Evolutionary conservation across 2,113 vertebrate genomes (phyloP).

Genomic region (Ochotona curzoniae): DNA sequence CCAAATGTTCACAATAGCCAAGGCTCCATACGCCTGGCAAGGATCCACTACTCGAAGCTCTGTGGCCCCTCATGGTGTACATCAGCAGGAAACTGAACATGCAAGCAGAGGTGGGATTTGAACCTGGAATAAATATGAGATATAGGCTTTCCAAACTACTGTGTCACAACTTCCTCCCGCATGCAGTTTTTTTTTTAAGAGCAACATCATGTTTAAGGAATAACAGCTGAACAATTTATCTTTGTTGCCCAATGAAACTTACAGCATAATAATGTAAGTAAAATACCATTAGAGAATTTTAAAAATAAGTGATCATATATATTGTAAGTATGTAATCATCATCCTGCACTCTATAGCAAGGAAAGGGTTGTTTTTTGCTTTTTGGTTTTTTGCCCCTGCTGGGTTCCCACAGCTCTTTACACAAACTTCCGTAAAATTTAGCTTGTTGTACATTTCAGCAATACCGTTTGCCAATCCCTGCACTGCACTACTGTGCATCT

Average conservation of each 20-base stretch:
- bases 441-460: not conserved
- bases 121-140: too few relatives aligned
- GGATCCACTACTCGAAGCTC: too few relatives aligned
- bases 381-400: not conserved
- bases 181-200: not conserved
- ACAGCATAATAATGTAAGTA: not conserved
- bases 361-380: not conserved
- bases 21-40: too few relatives aligned
- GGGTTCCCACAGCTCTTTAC: not conserved
- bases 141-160: too few relatives aligned
- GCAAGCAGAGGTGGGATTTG: too few relatives aligned
- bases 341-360: not conserved
- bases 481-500: not conserved
- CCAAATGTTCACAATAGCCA: too few relatives aligned
- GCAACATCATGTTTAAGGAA: not conserved
- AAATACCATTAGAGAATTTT: not conserved
- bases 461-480: not conserved
- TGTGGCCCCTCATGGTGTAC: too few relatives aligned
- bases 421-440: not conserved
- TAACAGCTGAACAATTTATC: not conserved
- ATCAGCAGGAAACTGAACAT: too few relatives aligned
- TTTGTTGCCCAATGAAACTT: conserved; percentile 1
- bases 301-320: not conserved
- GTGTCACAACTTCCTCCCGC: too few relatives aligned
- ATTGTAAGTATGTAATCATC: not conserved